Base-by-base conservation (phyloP, 2,797 vertebrate species). In the Rhynchonycteris naso region DNA sequence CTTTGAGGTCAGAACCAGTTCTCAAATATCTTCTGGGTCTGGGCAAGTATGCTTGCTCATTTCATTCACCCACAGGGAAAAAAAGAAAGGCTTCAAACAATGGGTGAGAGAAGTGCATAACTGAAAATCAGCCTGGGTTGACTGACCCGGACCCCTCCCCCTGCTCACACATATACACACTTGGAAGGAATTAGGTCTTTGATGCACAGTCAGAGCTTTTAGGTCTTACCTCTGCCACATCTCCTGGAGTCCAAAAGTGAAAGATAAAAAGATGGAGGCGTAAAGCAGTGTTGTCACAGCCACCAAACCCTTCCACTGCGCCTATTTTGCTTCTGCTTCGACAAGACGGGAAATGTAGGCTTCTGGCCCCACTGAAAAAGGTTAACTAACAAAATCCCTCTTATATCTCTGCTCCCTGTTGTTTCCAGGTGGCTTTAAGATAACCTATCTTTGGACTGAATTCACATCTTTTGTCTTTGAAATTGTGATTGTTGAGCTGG, bases 381-480 rank as follows among this genome's bases (percentile, higher is more conserved):
- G 15, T 18, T 90, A 71, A 85, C 9, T 52, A 84, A 68, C 63
- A 74, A 81, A 71, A 30, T 72, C 35, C 5, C 28, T 88, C 19
- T 15, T 22, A 4, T 61, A 76, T 26, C 14, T 8, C 52, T 76
- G 38, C 19, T 88, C 22, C 35, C 69, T 38, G 12, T 43, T 58
- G 16, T 58, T 43, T 59, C 69, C 65, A 59, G 7, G 4, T 76
- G 79, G 30, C 68, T 88, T 93, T 72, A 88, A 82, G 28, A 66
- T 58, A 83, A 82, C 12, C 7, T 61, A 13, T 56, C n/a, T 94
- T 87, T 92, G 75, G 43, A 58, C 28, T 72, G 52, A 90, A 96
- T 92, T 80, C 35, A 76, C 18, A 56, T 91, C 19, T 86, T 93
- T 92, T 93, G 58, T 94, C 30, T 93, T 89, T 93, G 69, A 76